These are phyloP conservation scores for Spodoptera littoralis DNA, from an alignment of 2,888 invertebrate genomes.

Conservation along the genomic window DNA sequence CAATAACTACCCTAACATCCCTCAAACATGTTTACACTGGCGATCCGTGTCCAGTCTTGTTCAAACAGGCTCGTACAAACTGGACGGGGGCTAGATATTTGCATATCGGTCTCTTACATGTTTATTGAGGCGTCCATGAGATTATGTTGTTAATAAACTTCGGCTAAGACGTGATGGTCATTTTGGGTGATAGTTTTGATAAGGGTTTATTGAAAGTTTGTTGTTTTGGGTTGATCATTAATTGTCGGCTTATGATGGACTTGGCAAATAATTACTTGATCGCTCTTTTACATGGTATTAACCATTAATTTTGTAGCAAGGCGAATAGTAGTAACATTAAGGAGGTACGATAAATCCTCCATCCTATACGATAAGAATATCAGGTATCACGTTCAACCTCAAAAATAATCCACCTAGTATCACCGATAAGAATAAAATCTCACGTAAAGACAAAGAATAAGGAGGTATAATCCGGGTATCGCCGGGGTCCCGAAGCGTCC, in stretches of 20 bases:
- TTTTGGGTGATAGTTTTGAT: constrained; percentile 40
- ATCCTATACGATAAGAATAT: neutral
- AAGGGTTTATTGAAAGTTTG: constrained; percentile 17
- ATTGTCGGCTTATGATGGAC: neutral
- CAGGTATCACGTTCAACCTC: neutral
- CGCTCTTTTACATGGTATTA: too few species aligned
- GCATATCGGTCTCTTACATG: constrained; percentile 67
- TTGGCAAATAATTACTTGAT: too few species aligned
- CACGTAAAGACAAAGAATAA: constrained; percentile 58
- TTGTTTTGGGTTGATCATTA: constrained; percentile 11
- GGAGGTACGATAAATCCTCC: too few species aligned
- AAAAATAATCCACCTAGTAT: constrained; percentile 18
- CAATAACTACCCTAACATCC: constrained; percentile 50
- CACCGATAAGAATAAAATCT: constrained; percentile 49
- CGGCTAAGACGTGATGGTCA: constrained; percentile 49
- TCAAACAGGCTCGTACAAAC: constrained; percentile 48
- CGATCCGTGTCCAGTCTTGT: constrained; percentile 58
- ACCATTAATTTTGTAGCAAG: too few species aligned
- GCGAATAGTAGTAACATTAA: too few species aligned
- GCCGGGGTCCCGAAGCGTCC: constrained; percentile 68
- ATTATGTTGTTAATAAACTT: constrained; percentile 59
- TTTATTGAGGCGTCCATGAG: constrained; percentile 59
- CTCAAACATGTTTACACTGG: constrained; percentile 55
- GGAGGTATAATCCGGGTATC: constrained; percentile 44
- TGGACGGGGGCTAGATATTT: constrained; percentile 58